Percentiles rank a stretch among this genome's conserved stretches.
Evolutionary conservation across 2,113 vertebrate species (phyloP).

Genomic region (Pachypanchax playfairii): DNA sequence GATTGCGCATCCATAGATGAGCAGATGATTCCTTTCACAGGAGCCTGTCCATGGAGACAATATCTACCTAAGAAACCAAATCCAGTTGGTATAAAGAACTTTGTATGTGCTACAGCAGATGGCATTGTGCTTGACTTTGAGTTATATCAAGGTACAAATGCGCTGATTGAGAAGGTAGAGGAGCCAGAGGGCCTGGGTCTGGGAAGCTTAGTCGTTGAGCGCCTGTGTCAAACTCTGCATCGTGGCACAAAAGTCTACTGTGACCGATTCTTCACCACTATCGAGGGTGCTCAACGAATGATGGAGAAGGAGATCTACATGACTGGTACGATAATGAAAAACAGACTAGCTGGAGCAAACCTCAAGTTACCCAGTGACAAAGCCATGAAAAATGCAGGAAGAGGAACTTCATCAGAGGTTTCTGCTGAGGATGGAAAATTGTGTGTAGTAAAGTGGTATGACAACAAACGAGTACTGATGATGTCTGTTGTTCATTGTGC

Average conservation of each 20-base stretch:
- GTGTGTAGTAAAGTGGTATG: conserved; percentile 7
- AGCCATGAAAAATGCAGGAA: not conserved
- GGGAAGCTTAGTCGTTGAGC: conserved; percentile 4
- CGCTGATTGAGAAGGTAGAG: not conserved
- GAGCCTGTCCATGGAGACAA: not conserved
- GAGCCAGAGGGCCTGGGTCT: conserved; percentile 9
- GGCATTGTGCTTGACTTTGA: conserved; percentile 8
- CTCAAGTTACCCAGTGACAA: not conserved
- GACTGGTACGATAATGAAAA: too few relatives aligned
- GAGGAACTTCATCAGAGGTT: conserved; percentile 2
- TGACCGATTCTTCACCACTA: conserved; percentile 11
- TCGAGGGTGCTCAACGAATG: not conserved
- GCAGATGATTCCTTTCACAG: conserved; percentile 16
- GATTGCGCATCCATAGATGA: not conserved
- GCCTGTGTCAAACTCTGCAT: conserved; percentile 11
- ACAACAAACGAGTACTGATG: conserved; percentile 17
- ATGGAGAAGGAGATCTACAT: conserved; percentile 10
- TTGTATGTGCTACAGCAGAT: conserved; percentile 16
- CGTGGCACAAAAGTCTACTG: conserved; percentile 11
- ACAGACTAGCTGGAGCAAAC: too few relatives aligned
- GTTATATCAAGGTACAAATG: not conserved
- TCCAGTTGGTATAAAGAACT: not conserved
- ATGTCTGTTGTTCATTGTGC: conserved; percentile 7
- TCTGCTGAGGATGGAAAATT: conserved; percentile 2
- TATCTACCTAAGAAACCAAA: not conserved